Evolutionary conservation across 2,797 vertebrate genomes (phyloP).

Genomic region (Anguilla pacifica): DNA sequence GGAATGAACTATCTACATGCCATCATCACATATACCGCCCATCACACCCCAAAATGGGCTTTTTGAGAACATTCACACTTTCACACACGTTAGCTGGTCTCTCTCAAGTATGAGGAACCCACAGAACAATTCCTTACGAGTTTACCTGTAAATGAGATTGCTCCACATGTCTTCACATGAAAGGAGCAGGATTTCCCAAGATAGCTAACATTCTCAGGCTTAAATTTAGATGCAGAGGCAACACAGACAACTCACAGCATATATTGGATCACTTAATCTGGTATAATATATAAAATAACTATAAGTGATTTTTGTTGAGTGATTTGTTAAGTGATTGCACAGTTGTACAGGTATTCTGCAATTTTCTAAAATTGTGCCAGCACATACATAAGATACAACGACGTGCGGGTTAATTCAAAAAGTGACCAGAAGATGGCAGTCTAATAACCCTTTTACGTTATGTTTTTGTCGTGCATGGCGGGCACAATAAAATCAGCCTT

Average conservation of each 20-base stretch:
- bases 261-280: neutral
- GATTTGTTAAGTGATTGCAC: neutral
- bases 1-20: conserved; percentile 25
- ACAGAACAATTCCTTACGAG: neutral
- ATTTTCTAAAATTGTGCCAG: neutral
- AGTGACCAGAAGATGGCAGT: conserved; percentile 62
- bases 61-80: neutral
- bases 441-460: conserved; percentile 31
- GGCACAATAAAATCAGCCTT: neutral
- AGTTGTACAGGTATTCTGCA: neutral
- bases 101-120: neutral
- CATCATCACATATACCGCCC: conserved; percentile 1
- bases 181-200: neutral
- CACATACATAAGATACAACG: neutral
- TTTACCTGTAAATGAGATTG: neutral
- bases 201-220: neutral
- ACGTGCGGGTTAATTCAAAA: neutral
- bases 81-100: conserved; percentile 34
- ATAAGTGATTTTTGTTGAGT: too few species aligned
- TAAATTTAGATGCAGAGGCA: neutral
- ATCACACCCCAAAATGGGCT: conserved; percentile 36
- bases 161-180: neutral
- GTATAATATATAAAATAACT: neutral
- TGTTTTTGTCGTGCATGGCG: conserved; percentile 10
- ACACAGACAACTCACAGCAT: neutral